Evolutionary conservation across 1,140 invertebrate genomes (phyloP), one percentile per base, ranked within the genome.

Genomic region (Drosophila pachea): DNA sequence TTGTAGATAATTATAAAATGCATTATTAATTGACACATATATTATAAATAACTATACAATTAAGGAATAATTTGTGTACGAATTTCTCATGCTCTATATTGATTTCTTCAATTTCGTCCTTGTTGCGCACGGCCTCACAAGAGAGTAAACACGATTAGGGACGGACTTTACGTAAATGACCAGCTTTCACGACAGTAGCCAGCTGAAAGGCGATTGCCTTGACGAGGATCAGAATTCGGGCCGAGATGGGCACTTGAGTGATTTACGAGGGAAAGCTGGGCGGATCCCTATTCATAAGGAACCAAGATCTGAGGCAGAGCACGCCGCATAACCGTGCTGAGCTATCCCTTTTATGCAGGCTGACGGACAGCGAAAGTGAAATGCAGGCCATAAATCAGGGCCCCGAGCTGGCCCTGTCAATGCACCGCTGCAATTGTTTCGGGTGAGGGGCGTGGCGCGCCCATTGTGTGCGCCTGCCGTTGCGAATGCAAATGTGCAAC

Each of bases 201-300:
- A 8, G 32, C 14, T 14, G 5, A 42, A 53, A 47, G 35, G 36
- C 4, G 12, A 4, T 60, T 22, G 59, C 43, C 52, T 42, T 49
- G 36, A 59, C 35, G n/a, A 22, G 40, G 33, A 33, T 65, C 54
- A 48, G 75, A 74, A 75, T 78, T 52, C 56, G 56, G 54, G 48
- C 7, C 32, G 22, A 35, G 62, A 72, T 58, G 71, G 71, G 22
- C 33, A 22, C 42, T 69, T 66, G 75, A 84, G 72, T 82, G 78
- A 82, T 82, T 82, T 82, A 84, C 60, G 68, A 83, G 79, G 56
- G 67, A 78, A 78, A 78, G 79, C 52, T 29, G 63, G 45, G 33
- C 50, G 32, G 52, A 63, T 54, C 47, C 32, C 12, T 45, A 52
- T 56, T 22, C 47, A 66, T 55, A 68, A 59, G 47, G 33, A 42